Evolutionary conservation across 2,797 vertebrate species (phyloP).

Genomic region (Poeciliopsis infans): DNA sequence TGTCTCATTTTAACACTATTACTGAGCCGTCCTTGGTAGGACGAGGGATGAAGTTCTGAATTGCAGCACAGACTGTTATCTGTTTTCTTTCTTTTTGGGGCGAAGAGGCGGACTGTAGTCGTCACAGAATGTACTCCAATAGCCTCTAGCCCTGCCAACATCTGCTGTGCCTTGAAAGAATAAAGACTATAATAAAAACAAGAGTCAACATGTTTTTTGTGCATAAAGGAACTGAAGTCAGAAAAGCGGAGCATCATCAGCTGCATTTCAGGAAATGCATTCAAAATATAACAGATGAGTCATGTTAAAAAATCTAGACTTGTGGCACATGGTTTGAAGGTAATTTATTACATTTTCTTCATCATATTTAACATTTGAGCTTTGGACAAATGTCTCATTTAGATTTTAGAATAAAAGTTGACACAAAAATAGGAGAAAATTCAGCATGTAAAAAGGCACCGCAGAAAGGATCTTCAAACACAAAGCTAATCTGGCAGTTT

Average conservation of each 20-base stretch:
- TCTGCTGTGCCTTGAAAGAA: constrained; percentile 85
- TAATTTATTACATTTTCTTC: neutral
- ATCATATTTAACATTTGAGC: neutral
- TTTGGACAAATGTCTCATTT: neutral
- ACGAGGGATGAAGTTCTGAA: constrained; percentile 23
- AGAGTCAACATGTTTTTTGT: constrained; percentile 3
- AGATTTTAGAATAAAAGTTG: neutral
- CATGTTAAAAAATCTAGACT: neutral
- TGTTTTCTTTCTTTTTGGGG: constrained; percentile 35
- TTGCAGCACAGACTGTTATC: constrained; percentile 45
- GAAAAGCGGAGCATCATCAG: neutral
- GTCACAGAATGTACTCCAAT: constrained; percentile 76
- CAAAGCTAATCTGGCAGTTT: neutral
- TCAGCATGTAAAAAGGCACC: neutral
- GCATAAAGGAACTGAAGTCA: neutral
- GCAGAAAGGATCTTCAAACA: neutral
- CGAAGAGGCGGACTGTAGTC: constrained; percentile 55
- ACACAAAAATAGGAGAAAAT: neutral
- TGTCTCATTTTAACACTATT: constrained; percentile 41
- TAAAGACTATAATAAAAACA: constrained; percentile 67
- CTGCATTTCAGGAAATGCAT: neutral
- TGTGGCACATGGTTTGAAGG: neutral
- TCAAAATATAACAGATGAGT: neutral
- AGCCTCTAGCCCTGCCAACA: constrained; percentile 79
- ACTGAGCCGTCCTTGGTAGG: constrained; percentile 29